These are phyloP conservation scores for Odontamblyopus rebecca DNA, from an alignment of 2,797 vertebrate species.

Conservation along the genomic window DNA sequence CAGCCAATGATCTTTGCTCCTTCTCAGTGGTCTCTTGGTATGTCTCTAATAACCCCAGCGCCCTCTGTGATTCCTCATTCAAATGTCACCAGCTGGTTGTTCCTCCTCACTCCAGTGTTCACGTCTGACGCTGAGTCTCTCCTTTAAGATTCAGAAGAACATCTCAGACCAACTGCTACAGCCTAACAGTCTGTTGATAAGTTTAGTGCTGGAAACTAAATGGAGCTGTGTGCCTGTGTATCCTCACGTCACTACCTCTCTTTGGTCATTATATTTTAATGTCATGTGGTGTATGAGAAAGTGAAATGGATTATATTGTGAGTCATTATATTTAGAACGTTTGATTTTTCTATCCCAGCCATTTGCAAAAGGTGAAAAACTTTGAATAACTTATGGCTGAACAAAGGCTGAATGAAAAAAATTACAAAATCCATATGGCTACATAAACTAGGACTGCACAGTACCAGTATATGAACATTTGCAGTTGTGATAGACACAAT, in stretches of 20 bases:
- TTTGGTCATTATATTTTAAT: slow-evolving; percentile 5
- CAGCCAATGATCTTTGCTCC: not conserved
- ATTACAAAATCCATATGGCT: not conserved
- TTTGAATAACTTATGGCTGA: not conserved
- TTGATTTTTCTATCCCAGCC: not conserved
- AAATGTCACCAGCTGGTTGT: slow-evolving; percentile 51
- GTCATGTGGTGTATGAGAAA: not conserved
- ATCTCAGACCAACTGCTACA: slow-evolving; percentile 17
- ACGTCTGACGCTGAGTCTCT: slow-evolving; percentile 20
- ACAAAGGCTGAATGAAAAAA: not conserved
- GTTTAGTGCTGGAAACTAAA: slow-evolving; percentile 26
- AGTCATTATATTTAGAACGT: not conserved
- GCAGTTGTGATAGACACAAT: not conserved
- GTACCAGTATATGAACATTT: not conserved
- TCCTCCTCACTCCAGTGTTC: slow-evolving; percentile 27
- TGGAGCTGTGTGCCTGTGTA: slow-evolving; percentile 7
- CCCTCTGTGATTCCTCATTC: slow-evolving; percentile 26
- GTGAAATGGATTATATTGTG: not conserved
- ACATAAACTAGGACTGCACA: not conserved
- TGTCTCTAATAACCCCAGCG: slow-evolving; percentile 24
- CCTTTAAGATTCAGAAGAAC: slow-evolving; percentile 29
- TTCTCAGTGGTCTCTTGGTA: slow-evolving; percentile 14
- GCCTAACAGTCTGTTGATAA: slow-evolving; percentile 27
- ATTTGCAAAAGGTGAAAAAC: not conserved
- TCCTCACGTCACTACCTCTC: slow-evolving; percentile 5